phyloP scores from a whole-genome alignment of 2,888 invertebrate species.

The Drosophila falleni region DNA sequence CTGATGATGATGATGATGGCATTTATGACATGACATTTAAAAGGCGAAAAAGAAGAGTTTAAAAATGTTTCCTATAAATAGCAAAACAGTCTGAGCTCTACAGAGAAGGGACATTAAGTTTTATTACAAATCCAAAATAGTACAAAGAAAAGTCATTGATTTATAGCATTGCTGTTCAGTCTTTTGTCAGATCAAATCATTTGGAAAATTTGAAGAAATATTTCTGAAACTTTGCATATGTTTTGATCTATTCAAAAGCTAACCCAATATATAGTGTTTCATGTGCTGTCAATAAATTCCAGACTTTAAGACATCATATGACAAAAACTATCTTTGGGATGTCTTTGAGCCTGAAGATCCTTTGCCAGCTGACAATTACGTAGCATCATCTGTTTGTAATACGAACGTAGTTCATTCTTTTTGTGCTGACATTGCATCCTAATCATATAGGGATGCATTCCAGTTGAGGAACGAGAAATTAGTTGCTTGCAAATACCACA shows the following conservation, averaged over 20 bases:
- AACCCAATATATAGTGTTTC: not conserved
- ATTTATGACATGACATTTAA: slow-evolving; percentile 18
- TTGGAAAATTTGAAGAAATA: slow-evolving; percentile 1
- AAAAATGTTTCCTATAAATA: not conserved
- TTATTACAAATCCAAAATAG: slow-evolving; percentile 10
- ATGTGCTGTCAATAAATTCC: not conserved
- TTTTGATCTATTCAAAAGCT: not conserved
- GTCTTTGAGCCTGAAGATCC: not conserved
- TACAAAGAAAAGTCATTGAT: not conserved
- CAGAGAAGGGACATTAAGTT: not conserved
- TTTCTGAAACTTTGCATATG: not conserved
- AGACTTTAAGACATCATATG: not conserved
- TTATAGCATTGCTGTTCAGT: not conserved
- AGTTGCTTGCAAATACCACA: slow-evolving; percentile 22
- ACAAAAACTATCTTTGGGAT: not conserved
- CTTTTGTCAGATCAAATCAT: slow-evolving; percentile 12
- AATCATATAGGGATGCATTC: slow-evolving; percentile 35
- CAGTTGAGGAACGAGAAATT: not conserved
- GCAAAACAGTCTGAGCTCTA: not conserved
- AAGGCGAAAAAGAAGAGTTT: not conserved
- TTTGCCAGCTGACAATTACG: not conserved
- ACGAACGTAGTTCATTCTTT: slow-evolving; percentile 36
- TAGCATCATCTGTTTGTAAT: slow-evolving; percentile 35
- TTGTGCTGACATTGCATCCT: slow-evolving; percentile 33
- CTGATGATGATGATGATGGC: slow-evolving; percentile 23